Evolutionary conservation across 2,797 vertebrate genomes (phyloP).

Genomic region (Betta splendens): DNA sequence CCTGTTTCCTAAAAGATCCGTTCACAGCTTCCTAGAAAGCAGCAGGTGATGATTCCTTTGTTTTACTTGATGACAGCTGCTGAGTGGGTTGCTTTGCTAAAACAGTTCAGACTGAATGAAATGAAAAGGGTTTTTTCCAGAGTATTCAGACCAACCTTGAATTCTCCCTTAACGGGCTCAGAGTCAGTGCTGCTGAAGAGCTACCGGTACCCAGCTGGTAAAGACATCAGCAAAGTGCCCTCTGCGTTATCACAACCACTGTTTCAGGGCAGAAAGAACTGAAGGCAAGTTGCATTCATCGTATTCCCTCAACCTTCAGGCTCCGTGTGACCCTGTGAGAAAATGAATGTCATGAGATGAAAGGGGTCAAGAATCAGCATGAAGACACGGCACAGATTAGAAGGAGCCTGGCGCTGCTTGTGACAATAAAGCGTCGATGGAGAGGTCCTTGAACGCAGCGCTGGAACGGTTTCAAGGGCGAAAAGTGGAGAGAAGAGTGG

Average conservation of each 20-base stretch:
- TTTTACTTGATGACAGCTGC: no score
- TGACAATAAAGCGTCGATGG: constrained; percentile 12
- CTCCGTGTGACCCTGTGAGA: constrained; percentile 22
- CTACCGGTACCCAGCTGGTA: constrained; percentile 6
- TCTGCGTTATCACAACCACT: constrained; percentile 29
- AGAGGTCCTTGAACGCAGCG: constrained; percentile 15
- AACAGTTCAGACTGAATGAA: no score
- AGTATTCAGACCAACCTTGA: no score
- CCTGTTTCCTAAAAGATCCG: no score
- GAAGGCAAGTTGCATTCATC: constrained; percentile 58
- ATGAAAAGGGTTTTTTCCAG: no score
- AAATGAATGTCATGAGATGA: constrained; percentile 24
- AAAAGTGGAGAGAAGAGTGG: background rate
- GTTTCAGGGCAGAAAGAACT: constrained; percentile 59
- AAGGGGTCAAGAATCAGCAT: constrained; percentile 32
- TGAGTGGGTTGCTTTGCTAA: no score
- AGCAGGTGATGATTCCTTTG: no score
- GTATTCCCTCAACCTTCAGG: constrained; percentile 33
- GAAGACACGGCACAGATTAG: constrained; percentile 27
- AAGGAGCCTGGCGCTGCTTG: constrained; percentile 14
- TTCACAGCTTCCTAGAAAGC: no score
- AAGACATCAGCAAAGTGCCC: constrained; percentile 45
- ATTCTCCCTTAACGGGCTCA: no score
- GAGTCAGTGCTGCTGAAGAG: no score
- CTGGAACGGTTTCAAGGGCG: constrained; percentile 7